These are phyloP conservation scores for Galaxias olidus DNA, from an alignment of 2,797 vertebrate genomes.

Conservation along the genomic window DNA sequence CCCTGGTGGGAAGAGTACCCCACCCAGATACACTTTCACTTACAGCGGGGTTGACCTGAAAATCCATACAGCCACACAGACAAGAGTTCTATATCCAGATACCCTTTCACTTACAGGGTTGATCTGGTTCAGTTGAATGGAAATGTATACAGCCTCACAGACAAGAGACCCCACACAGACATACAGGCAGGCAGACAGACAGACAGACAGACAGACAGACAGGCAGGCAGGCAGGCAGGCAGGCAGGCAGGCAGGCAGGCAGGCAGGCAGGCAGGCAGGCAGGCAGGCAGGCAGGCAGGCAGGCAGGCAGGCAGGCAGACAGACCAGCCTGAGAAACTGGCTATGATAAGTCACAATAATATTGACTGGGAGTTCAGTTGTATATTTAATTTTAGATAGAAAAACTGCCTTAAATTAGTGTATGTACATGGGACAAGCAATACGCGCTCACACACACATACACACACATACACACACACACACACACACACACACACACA, in stretches of 20 bases:
- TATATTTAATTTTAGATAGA: slow-evolving; percentile 33
- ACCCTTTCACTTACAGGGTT: slow-evolving; percentile 44
- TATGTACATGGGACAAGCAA: too few species aligned
- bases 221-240: slow-evolving; percentile 10
- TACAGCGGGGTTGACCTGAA: slow-evolving; percentile 49
- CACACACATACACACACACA: slow-evolving; percentile 42
- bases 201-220: slow-evolving; percentile 19
- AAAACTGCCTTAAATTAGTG: too few species aligned
- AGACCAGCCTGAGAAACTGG: slow-evolving; percentile 12
- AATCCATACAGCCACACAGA: slow-evolving; percentile 1
- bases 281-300: too few species aligned
- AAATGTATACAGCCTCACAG: slow-evolving; percentile 11
- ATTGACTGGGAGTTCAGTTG: slow-evolving; percentile 37
- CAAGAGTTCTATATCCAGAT: slow-evolving; percentile 5
- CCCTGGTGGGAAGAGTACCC: slow-evolving; percentile 15
- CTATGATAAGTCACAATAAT: slow-evolving; percentile 49
- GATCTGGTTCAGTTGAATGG: too few species aligned
- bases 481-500: not conserved
- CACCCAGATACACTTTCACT: slow-evolving; percentile 45
- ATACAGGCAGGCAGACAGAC: not conserved
- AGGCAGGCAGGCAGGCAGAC: too few species aligned
- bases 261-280: too few species aligned
- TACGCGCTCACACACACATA: too few species aligned
- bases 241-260: too few species aligned
- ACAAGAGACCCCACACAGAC: slow-evolving; percentile 6